Base-by-base conservation (phyloP, 2,113 vertebrate species). In the Ivindomyrus marchei region DNA sequence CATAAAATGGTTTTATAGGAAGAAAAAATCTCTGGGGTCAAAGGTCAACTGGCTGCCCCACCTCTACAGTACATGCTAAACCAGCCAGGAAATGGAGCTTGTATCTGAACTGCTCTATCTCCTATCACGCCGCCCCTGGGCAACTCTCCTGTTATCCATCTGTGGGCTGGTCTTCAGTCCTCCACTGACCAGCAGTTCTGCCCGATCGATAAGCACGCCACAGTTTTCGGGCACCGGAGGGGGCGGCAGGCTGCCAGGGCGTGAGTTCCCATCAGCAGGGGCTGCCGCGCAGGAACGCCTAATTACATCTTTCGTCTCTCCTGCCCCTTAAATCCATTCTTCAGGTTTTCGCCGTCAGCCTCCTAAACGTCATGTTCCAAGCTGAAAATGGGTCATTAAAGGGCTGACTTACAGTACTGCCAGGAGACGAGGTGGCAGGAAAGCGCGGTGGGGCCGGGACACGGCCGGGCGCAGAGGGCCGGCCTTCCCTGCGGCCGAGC, bases 291-390 rank as follows among this genome's bases (percentile, higher is more conserved):
- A 86, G 62, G 90, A 80, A 87, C 27, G 49, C 90, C 42, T 84
- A 52, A 90, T 89, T 84, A 77, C 62, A 49, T 87, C 50, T 88
- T 39, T 46, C 89, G 85, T 36, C 70, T 74, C 89, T 83, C 90
- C 74, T 47, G 87, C 80, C 46, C 17, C 89, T 84, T 88, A 91
- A 92, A 24, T 92, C 90, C n/a, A 42, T 36, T 89, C 66, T 90
- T 91, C 87, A 91, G 90, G 80, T 90, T 90, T 88, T 86, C 90
- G 66, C 88, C 84, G 85, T 85, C 66, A 74, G 58, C 85, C 47
- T 85, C 58, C 89, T 91, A 92, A 93, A 90, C 89, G 52, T 47
- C 47, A 45, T 6, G 66, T 88, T 92, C 80, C 90, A 36, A 85
- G 56, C 39, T 42, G 62, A 88, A 90, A 90, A 88, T 46, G 70